Conservation (phyloP, 1,140 invertebrate species). For the Conus betulinus region DNA sequence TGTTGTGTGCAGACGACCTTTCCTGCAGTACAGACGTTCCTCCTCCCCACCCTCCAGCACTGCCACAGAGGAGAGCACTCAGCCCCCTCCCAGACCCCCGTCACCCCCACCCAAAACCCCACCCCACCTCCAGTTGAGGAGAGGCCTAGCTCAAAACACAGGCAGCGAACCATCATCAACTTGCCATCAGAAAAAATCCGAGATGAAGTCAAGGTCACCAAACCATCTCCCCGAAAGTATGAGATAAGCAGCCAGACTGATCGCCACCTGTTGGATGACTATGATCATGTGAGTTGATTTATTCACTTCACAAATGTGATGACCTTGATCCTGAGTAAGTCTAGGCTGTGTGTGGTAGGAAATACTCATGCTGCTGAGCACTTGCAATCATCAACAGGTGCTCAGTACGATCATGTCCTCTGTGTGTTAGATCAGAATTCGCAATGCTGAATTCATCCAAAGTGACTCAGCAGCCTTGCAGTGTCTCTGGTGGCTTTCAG, state of each 20-base stretch:
- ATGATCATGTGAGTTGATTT: constrained; percentile 60
- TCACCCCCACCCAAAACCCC: constrained; percentile 16
- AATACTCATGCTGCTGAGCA: too few species aligned
- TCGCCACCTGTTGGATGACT: constrained; percentile 55
- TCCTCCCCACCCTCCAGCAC: constrained; percentile 8
- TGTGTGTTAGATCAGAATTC: too few species aligned
- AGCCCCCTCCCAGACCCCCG: constrained; percentile 2
- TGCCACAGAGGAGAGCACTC: constrained; percentile 16
- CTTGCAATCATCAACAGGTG: too few species aligned
- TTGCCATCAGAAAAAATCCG: constrained; percentile 42
- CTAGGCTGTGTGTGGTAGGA: too few species aligned
- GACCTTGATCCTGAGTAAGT: too few species aligned
- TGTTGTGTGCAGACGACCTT: constrained; percentile 22
- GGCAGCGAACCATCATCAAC: constrained; percentile 57
- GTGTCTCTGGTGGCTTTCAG: too few species aligned
- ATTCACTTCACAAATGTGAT: too few species aligned
- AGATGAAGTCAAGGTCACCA: constrained; percentile 50
- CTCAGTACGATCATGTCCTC: too few species aligned
- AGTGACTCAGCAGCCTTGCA: too few species aligned
- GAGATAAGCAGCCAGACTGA: constrained; percentile 65
- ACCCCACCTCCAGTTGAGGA: constrained; percentile 31
- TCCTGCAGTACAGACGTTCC: not conserved
- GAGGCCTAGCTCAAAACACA: constrained; percentile 53
- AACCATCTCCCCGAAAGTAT: constrained; percentile 53
- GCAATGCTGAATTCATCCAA: too few species aligned